These are phyloP conservation scores for Sinohyriopsis cumingii DNA, from an alignment of 2,888 invertebrate genomes.

Conservation along the genomic window DNA sequence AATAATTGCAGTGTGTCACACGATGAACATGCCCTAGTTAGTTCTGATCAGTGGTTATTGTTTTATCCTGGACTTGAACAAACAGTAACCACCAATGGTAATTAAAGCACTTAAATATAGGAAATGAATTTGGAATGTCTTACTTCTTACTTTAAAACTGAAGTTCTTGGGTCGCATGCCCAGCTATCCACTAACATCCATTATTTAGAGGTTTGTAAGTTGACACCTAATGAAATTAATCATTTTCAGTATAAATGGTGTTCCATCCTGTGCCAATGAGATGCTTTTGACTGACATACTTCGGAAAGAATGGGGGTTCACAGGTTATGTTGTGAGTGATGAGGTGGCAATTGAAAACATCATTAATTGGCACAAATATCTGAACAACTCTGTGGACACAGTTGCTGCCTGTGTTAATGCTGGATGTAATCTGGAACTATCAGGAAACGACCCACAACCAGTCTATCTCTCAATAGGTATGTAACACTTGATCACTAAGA, in stretches of 20 bases:
- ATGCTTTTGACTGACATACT: conserved; percentile 61
- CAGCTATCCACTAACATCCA: too few relatives aligned
- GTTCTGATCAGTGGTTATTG: too few relatives aligned
- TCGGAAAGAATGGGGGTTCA: conserved; percentile 62
- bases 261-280: conserved; percentile 66
- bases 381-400: conserved; percentile 50
- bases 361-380: conserved; percentile 53
- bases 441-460: conserved; percentile 38
- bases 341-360: conserved; percentile 63
- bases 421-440: conserved; percentile 58
- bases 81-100: too few relatives aligned
- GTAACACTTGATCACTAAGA: background rate
- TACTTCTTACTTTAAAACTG: too few relatives aligned
- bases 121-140: too few relatives aligned
- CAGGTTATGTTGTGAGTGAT: conserved; percentile 66
- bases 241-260: conserved; percentile 58
- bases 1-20: too few relatives aligned
- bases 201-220: too few relatives aligned
- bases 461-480: conserved; percentile 45
- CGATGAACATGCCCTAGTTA: too few relatives aligned
- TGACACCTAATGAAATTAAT: too few relatives aligned
- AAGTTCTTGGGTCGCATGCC: too few relatives aligned
- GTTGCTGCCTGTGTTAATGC: conserved; percentile 55
- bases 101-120: too few relatives aligned
- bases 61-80: too few relatives aligned